Conservation (phyloP, 2,113 vertebrate genomes). For the Brienomyrus longianalis region DNA sequence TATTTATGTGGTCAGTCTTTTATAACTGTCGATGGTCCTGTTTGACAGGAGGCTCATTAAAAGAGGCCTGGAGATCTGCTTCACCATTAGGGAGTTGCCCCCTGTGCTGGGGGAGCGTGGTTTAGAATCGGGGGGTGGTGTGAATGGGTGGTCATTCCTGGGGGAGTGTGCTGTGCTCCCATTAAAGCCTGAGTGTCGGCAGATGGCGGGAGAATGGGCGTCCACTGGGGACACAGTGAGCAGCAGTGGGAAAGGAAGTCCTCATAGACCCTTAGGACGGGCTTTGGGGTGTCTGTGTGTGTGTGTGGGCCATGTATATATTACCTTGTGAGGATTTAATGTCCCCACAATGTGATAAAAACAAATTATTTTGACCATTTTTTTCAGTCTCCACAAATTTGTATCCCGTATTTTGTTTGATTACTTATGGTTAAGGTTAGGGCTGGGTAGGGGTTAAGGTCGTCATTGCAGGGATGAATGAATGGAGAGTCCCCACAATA, state of each 20-base stretch:
- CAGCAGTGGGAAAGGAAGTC: not conserved
- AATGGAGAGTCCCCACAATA: not conserved
- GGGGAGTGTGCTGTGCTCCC: not conserved
- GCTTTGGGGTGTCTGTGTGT: not conserved
- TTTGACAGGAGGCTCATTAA: not conserved
- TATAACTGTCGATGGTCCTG: not conserved
- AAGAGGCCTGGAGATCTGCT: not conserved
- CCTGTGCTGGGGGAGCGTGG: not conserved
- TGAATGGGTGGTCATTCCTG: not conserved
- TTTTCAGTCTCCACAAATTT: not conserved
- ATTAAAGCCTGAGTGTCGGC: not conserved
- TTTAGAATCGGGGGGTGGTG: not conserved
- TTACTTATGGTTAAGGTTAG: not conserved
- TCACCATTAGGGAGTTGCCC: not conserved
- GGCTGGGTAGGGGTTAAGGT: not conserved
- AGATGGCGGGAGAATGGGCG: not conserved
- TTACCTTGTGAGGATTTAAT: not conserved
- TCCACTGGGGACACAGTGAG: not conserved
- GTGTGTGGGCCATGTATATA: not conserved
- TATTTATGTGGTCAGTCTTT: not conserved
- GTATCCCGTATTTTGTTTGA: too few relatives aligned
- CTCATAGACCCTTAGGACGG: not conserved
- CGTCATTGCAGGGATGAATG: not conserved
- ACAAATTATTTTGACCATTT: not conserved
- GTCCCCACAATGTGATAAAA: not conserved